Percentiles rank a stretch among this genome's conserved stretches.
These are phyloP conservation scores for Lepidotrigona ventralis DNA, from an alignment of 1,140 invertebrate genomes.

Conservation along the genomic window DNA sequence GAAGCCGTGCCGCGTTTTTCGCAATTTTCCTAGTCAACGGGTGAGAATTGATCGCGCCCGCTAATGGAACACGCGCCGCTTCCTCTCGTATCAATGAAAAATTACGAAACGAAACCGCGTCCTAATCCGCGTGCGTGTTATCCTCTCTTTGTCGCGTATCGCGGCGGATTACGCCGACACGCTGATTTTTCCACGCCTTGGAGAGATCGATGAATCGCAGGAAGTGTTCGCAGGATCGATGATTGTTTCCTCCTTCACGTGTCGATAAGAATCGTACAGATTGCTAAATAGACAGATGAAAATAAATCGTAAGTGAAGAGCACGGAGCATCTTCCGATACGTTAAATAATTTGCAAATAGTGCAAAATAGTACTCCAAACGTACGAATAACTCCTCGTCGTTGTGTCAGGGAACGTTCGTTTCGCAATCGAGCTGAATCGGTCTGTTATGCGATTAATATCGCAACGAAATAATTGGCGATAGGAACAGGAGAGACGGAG, in stretches of 20 bases:
- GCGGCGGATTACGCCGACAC: too few relatives aligned
- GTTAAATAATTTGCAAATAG: too few relatives aligned
- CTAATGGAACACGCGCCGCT: conserved; percentile 40
- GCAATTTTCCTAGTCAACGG: conserved; percentile 44
- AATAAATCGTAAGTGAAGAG: too few relatives aligned
- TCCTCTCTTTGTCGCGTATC: conserved; percentile 10
- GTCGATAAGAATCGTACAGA: too few relatives aligned
- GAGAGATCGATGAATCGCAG: neutral
- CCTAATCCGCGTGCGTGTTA: neutral
- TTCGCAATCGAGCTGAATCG: neutral
- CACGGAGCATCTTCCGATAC: too few relatives aligned
- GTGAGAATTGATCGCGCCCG: conserved; percentile 46
- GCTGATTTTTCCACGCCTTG: neutral
- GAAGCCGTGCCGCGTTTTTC: conserved; percentile 37
- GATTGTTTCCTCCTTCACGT: neutral
- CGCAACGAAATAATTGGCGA: too few relatives aligned
- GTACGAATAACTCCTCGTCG: too few relatives aligned
- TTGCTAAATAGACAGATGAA: too few relatives aligned
- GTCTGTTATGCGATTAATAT: neutral
- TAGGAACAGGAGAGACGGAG: neutral
- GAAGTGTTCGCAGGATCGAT: neutral
- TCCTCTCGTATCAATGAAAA: conserved; percentile 26
- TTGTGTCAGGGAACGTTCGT: neutral
- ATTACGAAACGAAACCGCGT: conserved; percentile 19
- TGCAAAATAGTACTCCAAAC: too few relatives aligned